A percentile compares a stretch with the other conserved stretches of the same genome.
These are phyloP conservation scores for Lymantria dispar DNA, from an alignment of 2,888 invertebrate genomes.

Conservation along the genomic window DNA sequence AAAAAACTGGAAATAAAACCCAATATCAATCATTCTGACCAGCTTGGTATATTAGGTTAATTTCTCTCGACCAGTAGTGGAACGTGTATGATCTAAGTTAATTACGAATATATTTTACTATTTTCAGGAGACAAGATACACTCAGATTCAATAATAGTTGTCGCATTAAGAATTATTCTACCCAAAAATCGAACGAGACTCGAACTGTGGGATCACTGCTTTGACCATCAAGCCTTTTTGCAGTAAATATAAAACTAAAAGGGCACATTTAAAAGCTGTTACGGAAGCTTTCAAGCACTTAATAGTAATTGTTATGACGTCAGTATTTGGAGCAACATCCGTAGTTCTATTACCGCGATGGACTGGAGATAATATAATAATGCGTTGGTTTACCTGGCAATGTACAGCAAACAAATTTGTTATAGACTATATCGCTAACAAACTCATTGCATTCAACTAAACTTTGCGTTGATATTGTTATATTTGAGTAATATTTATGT, in stretches of 20 bases:
- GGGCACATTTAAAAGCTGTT: neutral
- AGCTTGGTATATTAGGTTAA: too few relatives aligned
- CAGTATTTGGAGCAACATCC: constrained; percentile 25
- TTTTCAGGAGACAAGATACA: too few relatives aligned
- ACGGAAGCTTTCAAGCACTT: neutral
- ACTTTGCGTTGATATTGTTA: neutral
- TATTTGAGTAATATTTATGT: too few relatives aligned
- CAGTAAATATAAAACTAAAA: neutral
- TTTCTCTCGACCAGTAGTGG: too few relatives aligned
- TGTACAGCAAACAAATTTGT: constrained; percentile 44
- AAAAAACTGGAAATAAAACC: too few relatives aligned
- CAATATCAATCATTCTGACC: too few relatives aligned
- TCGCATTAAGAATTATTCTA: too few relatives aligned
- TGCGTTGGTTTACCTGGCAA: constrained; percentile 41
- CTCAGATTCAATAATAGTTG: too few relatives aligned
- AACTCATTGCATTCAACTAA: neutral
- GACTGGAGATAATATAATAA: constrained; percentile 48
- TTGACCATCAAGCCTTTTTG: neutral
- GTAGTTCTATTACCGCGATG: constrained; percentile 43
- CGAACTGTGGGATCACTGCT: too few relatives aligned
- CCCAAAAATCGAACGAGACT: too few relatives aligned
- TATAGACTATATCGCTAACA: neutral
- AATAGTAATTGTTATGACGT: constrained; percentile 25
- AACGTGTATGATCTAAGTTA: too few relatives aligned
- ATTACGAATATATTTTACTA: too few relatives aligned